Evolutionary conservation across 1,140 invertebrate genomes (phyloP).

Genomic region (Colletes latitarsis): DNA sequence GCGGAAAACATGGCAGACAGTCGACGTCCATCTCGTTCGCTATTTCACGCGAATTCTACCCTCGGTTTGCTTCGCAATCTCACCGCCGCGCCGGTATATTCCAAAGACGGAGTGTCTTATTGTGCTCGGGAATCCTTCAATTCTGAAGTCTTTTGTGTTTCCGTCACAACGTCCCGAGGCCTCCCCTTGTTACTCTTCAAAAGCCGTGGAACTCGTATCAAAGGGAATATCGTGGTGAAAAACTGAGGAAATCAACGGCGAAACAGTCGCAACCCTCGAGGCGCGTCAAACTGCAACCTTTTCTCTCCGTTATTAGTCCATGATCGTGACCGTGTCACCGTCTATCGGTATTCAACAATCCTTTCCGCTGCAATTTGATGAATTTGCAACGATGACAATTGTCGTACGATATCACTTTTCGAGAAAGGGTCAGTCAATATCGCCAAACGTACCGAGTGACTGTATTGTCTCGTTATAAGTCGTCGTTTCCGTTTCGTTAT

Average conservation of each 20-base stretch:
- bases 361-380: too few species aligned
- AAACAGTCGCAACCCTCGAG: background rate
- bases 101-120: background rate
- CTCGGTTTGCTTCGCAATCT: background rate
- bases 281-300: constrained; percentile 6
- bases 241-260: background rate
- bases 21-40: too few species aligned
- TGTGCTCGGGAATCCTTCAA: constrained; percentile 6
- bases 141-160: background rate
- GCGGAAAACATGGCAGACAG: too few species aligned
- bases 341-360: too few species aligned
- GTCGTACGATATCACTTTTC: too few species aligned
- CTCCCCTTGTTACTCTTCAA: background rate
- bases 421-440: too few species aligned
- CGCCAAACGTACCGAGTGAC: too few species aligned
- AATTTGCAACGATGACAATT: too few species aligned
- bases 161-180: background rate
- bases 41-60: background rate
- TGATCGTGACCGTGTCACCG: constrained; percentile 8
- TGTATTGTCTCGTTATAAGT: too few species aligned
- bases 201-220: background rate
- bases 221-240: background rate
- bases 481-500: too few species aligned
- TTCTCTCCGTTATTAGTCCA: constrained; percentile 35
- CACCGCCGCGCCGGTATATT: background rate